These are phyloP conservation scores for Chauna torquata DNA, from an alignment of 2,113 vertebrate species.

Conservation along the genomic window DNA sequence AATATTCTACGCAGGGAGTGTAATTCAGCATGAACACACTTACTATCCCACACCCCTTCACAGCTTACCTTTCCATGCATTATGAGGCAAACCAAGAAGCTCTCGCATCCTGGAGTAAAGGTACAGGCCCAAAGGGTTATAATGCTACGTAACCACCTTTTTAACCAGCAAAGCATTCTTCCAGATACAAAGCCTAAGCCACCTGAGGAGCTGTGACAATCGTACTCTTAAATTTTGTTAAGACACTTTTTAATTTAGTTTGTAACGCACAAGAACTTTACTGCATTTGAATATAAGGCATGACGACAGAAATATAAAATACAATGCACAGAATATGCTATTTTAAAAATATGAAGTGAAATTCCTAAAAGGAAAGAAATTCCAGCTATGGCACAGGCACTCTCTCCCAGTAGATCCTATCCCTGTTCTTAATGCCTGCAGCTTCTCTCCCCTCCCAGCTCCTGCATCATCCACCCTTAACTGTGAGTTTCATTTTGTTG, in stretches of 20 bases:
- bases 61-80: accelerated
- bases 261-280: background rate
- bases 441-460: background rate
- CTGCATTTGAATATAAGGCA: background rate
- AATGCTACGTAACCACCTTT: background rate
- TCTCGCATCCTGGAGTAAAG: background rate
- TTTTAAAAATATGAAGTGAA: background rate
- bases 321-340: background rate
- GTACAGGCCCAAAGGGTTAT: background rate
- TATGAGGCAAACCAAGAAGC: background rate
- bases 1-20: background rate
- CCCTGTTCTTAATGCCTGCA: background rate
- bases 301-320: background rate
- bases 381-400: background rate
- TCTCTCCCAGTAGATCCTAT: background rate
- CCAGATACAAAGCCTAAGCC: background rate
- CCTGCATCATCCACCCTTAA: background rate
- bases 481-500: background rate
- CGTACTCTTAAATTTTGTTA: background rate
- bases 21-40: background rate
- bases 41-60: no score
- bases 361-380: background rate
- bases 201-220: background rate
- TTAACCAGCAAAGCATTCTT: background rate
- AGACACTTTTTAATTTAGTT: background rate